Evolutionary conservation across 1,140 invertebrate species (phyloP).

Genomic region (Drosophila jambulina): DNA sequence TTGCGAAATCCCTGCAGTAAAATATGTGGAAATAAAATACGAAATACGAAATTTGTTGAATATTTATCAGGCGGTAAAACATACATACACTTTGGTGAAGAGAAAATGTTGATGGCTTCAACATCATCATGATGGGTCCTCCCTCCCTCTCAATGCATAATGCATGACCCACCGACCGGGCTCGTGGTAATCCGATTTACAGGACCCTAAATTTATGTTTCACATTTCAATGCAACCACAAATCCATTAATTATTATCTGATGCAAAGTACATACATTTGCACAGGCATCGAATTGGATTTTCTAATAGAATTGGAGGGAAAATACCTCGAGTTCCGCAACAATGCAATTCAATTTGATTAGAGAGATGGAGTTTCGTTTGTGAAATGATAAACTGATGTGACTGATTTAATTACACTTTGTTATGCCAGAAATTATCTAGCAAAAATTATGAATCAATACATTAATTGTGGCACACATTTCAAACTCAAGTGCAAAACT

Average conservation of each 20-base stretch:
- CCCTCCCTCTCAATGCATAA: conserved; percentile 2
- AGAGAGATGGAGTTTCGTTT: background rate
- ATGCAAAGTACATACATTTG: conserved; percentile 11
- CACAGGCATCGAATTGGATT: background rate
- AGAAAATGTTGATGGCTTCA: conserved; percentile 14
- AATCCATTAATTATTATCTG: conserved; percentile 43
- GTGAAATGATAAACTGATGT: background rate
- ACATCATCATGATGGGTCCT: background rate
- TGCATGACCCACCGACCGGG: conserved; percentile 14
- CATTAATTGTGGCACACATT: background rate
- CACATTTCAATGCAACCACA: conserved; percentile 30
- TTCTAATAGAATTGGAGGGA: conserved; percentile 2
- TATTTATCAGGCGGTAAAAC: conserved; percentile 32
- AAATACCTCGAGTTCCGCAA: background rate
- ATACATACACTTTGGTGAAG: conserved; percentile 9
- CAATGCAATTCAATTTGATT: conserved; percentile 7
- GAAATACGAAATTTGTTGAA: conserved; percentile 43
- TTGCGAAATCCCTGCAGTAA: conserved; percentile 23
- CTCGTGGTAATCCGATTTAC: conserved; percentile 40
- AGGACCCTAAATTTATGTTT: conserved; percentile 25
- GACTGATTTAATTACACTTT: conserved; percentile 13
- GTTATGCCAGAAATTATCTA: conserved; percentile 3
- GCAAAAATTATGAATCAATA: conserved; percentile 5
- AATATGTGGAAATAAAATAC: conserved; percentile 36
- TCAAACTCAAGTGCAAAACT: background rate